Evolutionary conservation across 2,113 vertebrate species (phyloP), one percentile per base, ranked within the genome.

Genomic region (Pyrgilauda ruficollis): DNA sequence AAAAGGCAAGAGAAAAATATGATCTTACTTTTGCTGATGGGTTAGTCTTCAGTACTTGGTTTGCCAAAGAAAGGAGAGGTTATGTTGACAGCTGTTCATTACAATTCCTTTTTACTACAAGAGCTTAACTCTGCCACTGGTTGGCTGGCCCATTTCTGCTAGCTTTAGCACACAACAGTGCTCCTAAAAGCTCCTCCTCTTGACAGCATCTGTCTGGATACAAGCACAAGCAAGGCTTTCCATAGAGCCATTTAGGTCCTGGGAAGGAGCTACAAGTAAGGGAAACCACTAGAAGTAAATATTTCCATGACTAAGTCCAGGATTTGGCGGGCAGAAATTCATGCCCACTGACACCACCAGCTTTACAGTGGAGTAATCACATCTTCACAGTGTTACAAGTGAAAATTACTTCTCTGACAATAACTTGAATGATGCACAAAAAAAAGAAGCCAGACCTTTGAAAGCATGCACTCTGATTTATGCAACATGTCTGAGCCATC

Each of bases 121-220:
- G 67, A 96, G 95, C 92, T 97, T 97, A 97, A 73, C 94, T 91
- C 92, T 94, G 44, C 52, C 73, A 66, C 93, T 94, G 93, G 74
- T 94, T 72, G 90, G 89, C 89, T 96, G 93, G 87, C 78, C 89
- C 96, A 94, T 85, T 94, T 93, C 91, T 89, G 88, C 59, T 94
- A 79, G 94, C 91, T 91, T 87, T 96, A 94, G 68, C 84, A 94
- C 66, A 92, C 56, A 80, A 46, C 75, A 62, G 31, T 61, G 33
- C 74, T 69, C 70, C 56, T 89, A 91, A 94, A 93, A 89, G 90
- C 88, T 96, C 97, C 96, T 94, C 97, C 97, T 96, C 96, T 96
- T 74, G 14, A 80, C 80, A 97, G 97, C 95, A 97, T 98, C 98
- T 98, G 96, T 96, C 95, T 97, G 66, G 95, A 90, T 96, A 93